Evolutionary conservation across 2,888 invertebrate genomes (phyloP).

Genomic region (Drosophila prostipennis): DNA sequence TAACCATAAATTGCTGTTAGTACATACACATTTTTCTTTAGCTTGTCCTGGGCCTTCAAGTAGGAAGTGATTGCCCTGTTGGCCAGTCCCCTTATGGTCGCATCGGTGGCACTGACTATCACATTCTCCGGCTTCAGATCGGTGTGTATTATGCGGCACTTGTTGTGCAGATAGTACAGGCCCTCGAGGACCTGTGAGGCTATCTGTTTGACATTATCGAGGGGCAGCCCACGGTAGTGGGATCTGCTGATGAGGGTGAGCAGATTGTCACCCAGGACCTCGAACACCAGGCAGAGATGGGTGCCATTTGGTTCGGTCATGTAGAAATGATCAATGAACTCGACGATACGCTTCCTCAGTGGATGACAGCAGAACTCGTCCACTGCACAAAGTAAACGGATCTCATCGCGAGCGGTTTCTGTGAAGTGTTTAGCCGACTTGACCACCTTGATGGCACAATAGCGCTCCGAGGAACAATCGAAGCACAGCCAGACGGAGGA

Average conservation of each 20-base stretch:
- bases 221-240: conserved; percentile 98
- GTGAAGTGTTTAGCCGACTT: conserved; percentile 99
- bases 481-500: conserved; percentile 99
- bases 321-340: conserved; percentile 98
- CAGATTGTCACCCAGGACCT: conserved; percentile 98
- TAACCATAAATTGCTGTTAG: no score
- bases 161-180: conserved; percentile 97
- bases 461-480: conserved; percentile 95
- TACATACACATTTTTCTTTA: background rate
- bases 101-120: conserved; percentile 94
- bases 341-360: conserved; percentile 97
- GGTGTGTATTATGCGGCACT: conserved; percentile 97
- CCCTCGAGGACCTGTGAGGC: conserved; percentile 97
- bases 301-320: conserved; percentile 98
- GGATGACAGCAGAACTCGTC: conserved; percentile 95
- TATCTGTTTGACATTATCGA: conserved; percentile 96
- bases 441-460: conserved; percentile 99
- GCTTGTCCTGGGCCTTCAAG: conserved; percentile 91
- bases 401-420: conserved; percentile 99
- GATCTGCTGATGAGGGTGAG: conserved; percentile 98
- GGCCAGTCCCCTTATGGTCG: conserved; percentile 93
- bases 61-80: conserved; percentile 96
- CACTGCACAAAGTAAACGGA: conserved; percentile 96
- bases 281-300: conserved; percentile 99
- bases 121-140: conserved; percentile 98